phyloP scores from a whole-genome alignment of 2,797 vertebrate species.

The Ispidina picta region DNA sequence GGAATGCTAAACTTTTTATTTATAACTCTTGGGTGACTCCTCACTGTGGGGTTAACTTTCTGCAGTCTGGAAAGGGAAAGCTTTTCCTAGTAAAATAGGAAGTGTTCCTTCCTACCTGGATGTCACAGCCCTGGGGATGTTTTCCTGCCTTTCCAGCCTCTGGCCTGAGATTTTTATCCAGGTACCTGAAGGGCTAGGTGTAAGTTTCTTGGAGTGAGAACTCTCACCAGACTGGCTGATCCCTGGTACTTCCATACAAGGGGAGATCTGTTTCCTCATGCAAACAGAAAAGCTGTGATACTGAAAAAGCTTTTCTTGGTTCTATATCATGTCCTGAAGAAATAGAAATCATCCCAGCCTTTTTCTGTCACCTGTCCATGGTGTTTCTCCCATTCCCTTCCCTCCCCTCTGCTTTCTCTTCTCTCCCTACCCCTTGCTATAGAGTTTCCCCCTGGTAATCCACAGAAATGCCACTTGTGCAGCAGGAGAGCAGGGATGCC shows the following conservation, averaged over 20 bases:
- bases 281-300: not conserved
- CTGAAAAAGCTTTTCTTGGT: not conserved
- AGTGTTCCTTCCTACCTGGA: not conserved
- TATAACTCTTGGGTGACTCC: rapidly evolving
- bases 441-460: not conserved
- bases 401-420: not conserved
- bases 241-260: too few relatives aligned
- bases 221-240: not conserved
- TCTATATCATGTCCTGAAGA: not conserved
- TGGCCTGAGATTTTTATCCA: not conserved
- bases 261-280: not conserved
- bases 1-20: not conserved
- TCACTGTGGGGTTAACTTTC: not conserved
- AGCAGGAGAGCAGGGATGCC: not conserved
- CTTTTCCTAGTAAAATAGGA: not conserved
- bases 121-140: not conserved
- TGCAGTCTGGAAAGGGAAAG: not conserved
- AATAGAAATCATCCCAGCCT: not conserved
- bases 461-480: not conserved
- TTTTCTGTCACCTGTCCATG: not conserved
- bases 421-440: not conserved
- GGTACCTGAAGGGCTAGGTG: not conserved
- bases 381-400: not conserved
- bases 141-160: not conserved
- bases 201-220: not conserved